These are phyloP conservation scores for Orchesellides sinensis DNA, from an alignment of 2,888 invertebrate genomes.

Conservation along the genomic window DNA sequence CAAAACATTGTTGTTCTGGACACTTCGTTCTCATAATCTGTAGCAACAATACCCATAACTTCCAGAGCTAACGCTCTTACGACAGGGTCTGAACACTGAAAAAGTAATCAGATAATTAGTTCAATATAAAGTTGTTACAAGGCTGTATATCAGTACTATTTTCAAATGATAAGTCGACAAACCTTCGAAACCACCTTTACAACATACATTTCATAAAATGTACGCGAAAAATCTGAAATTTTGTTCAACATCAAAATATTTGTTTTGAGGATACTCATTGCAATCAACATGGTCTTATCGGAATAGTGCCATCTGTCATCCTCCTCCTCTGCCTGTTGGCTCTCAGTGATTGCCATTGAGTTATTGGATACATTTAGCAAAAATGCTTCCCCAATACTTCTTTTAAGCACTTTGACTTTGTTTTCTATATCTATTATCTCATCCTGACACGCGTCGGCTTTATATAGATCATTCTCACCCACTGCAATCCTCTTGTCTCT, in stretches of 20 bases:
- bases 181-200: constrained; percentile 13
- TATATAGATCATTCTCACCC: constrained; percentile 23
- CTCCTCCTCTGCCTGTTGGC: constrained; percentile 10
- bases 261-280: constrained; percentile 13
- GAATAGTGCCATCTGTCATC: constrained; percentile 45
- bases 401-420: constrained; percentile 12
- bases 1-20: constrained; percentile 24
- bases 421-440: constrained; percentile 1
- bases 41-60: constrained; percentile 25
- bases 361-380: not conserved
- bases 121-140: not conserved
- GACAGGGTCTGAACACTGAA: not conserved
- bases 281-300: constrained; percentile 37
- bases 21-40: constrained; percentile 21
- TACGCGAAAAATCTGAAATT: constrained; percentile 28
- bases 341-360: not conserved
- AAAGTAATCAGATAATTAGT: not conserved
- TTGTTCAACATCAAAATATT: constrained; percentile 11
- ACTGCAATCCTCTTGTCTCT: constrained; percentile 1
- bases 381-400: not conserved
- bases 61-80: constrained; percentile 40
- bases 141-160: not conserved
- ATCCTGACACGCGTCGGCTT: constrained; percentile 41
- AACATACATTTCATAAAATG: constrained; percentile 48
- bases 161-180: not conserved